Conservation (phyloP, 2,888 invertebrate species). For the Caenorhabditis becei region DNA sequence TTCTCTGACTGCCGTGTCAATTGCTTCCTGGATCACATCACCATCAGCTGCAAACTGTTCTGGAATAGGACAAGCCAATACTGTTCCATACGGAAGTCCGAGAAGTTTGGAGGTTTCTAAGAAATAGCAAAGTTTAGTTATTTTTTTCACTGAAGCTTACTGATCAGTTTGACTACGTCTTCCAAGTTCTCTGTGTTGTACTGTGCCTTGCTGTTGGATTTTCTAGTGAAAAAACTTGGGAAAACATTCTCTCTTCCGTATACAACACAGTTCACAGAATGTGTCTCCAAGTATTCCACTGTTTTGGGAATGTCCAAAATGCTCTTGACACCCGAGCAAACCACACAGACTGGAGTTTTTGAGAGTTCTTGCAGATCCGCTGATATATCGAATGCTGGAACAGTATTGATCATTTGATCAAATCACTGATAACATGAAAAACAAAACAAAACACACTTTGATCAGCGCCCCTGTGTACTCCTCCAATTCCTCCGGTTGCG, state of each 20-base stretch:
- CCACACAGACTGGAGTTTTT: constrained; percentile 90
- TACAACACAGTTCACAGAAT: constrained; percentile 92
- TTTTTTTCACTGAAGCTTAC: constrained; percentile 65
- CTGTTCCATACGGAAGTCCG: constrained; percentile 84
- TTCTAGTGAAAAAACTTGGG: constrained; percentile 93
- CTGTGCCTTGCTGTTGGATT: constrained; percentile 88
- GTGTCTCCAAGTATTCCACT: constrained; percentile 95
- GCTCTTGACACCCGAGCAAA: constrained; percentile 97
- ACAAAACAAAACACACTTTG: constrained; percentile 83
- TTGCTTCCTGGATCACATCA: constrained; percentile 86
- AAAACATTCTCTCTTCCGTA: constrained; percentile 87
- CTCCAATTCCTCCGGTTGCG: constrained; percentile 94
- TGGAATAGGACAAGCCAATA: constrained; percentile 94
- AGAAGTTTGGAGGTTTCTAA: constrained; percentile 79
- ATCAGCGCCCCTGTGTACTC: constrained; percentile 93
- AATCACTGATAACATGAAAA: no score
- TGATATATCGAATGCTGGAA: constrained; percentile 89
- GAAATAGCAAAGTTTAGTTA: constrained; percentile 23
- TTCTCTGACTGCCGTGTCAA: constrained; percentile 86
- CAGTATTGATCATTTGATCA: background rate
- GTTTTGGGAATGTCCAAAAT: constrained; percentile 96
- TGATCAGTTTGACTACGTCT: constrained; percentile 88
- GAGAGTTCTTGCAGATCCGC: constrained; percentile 95
- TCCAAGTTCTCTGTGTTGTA: constrained; percentile 86
- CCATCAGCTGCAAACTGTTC: constrained; percentile 83